These are phyloP conservation scores for Scleropages formosus DNA, from an alignment of 2,797 vertebrate species.

Conservation along the genomic window DNA sequence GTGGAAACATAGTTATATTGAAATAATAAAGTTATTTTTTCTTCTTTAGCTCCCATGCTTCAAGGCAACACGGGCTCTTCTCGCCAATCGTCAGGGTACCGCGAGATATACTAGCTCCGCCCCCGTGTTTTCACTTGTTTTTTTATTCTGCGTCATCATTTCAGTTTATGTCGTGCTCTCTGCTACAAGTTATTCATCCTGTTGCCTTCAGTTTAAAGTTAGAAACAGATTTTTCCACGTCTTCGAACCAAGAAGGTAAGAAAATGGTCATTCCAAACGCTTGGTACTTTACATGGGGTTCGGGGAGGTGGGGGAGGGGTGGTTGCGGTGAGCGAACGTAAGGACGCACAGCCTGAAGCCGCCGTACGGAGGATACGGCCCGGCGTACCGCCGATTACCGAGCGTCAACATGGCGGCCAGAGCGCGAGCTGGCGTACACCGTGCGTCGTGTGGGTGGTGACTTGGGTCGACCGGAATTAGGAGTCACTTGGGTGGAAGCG, in stretches of 20 bases:
- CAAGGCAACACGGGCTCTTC: background rate
- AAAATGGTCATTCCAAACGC: conserved; percentile 11
- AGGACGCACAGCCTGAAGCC: conserved; percentile 33
- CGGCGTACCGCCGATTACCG: conserved; percentile 33
- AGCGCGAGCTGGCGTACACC: conserved; percentile 28
- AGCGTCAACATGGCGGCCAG: conserved; percentile 32
- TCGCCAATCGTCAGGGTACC: conserved; percentile 15
- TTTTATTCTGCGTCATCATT: conserved; percentile 37
- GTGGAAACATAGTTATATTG: too few species aligned
- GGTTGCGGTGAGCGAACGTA: conserved; percentile 31
- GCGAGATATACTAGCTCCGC: conserved; percentile 29
- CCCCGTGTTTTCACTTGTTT: conserved; percentile 28
- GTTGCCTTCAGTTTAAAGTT: conserved; percentile 28
- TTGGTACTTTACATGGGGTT: background rate
- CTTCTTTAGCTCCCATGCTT: too few species aligned
- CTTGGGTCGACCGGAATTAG: background rate
- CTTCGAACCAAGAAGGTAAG: conserved; percentile 34
- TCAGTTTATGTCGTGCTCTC: conserved; percentile 29
- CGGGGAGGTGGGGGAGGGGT: conserved; percentile 25
- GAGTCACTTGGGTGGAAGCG: conserved; percentile 9
- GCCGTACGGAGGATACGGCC: conserved; percentile 39
- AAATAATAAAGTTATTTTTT: too few species aligned
- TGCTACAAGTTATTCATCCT: conserved; percentile 29
- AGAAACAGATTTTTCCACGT: conserved; percentile 15
- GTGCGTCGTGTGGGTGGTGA: conserved; percentile 35